Evolutionary conservation across 2,888 invertebrate species (phyloP), one percentile per base, ranked within the genome.

Genomic region (Meteorus cinctellus): DNA sequence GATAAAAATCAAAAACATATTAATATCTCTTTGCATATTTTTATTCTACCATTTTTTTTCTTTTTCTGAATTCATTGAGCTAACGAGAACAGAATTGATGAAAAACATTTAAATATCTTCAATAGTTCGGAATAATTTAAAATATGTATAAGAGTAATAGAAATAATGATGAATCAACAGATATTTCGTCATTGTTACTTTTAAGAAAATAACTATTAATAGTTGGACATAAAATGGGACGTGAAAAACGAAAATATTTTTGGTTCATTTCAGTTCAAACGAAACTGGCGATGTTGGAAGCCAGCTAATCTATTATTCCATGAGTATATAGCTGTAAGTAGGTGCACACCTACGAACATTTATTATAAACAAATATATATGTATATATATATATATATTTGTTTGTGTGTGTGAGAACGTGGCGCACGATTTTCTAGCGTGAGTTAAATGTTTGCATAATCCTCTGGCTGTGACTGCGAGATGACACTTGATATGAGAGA

Each of bases 401-500:
- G n/a, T 48, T 48, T 48, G 48, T 48, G 48, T 16, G 48, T n/a
- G 5, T n/a, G n/a, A 48, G 2, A 48, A 48, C 48, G 48, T 48
- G 48, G 48, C n/a, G 48, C 48, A 48, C 48, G 48, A 48, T 16
- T 48, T 48, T 48, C 45, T 27, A 41, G 66, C 66, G 66, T 24
- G 34, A 31, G 29, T 31, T 19, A 8, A 27, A 69, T 19, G 55
- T 69, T 69, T 69, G 55, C 69, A 55, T 69, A 69, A 69, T 60
- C 24, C 55, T 69, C 24, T 29, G 24, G 34, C 55, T 69, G 16
- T 55, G 55, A 48, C 69, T 19, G 31, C 55, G 55, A 48, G 55
- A 69, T 55, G 55, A 69, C 55, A 69, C 34, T 29, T 55, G 29
- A 69, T 69, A 69, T 31, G 51, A 69, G n/a, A 29, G 34, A 48